phyloP scores from a whole-genome alignment of 2,797 vertebrate genomes.

The Dipus sagitta region DNA sequence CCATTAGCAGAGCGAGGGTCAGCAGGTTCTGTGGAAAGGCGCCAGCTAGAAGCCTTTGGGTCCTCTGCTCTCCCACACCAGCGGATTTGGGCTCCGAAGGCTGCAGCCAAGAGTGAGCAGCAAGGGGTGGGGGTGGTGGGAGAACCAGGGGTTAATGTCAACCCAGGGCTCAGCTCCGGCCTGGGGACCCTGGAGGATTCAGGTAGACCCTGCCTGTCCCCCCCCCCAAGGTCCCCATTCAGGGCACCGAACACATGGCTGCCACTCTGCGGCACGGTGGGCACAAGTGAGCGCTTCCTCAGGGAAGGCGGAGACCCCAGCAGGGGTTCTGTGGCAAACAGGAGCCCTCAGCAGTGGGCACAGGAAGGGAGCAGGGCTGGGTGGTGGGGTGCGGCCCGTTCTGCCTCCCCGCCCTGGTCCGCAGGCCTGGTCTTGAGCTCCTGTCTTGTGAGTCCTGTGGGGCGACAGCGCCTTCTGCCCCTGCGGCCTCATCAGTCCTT shows the following conservation, averaged over 20 bases:
- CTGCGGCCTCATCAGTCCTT: rapidly evolving
- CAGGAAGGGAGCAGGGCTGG: background rate
- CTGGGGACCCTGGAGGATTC: background rate
- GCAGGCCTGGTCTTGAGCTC: background rate
- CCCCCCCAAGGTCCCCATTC: background rate
- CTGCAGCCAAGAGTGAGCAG: rapidly evolving
- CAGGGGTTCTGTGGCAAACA: background rate
- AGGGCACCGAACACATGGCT: background rate
- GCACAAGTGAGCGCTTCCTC: background rate
- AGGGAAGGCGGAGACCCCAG: background rate
- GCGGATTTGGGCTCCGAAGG: background rate
- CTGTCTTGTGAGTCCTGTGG: background rate
- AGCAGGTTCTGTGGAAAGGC: background rate
- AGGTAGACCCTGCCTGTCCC: background rate
- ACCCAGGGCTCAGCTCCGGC: background rate
- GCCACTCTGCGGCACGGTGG: too few species aligned
- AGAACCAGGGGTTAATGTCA: rapidly evolving
- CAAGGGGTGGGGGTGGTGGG: rapidly evolving
- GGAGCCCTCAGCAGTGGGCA: background rate
- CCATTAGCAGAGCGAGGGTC: background rate
- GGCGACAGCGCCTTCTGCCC: rapidly evolving
- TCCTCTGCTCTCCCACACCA: rapidly evolving
- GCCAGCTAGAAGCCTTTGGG: rapidly evolving
- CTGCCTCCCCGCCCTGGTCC: background rate
- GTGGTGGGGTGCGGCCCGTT: background rate